Conservation (phyloP, 2,888 invertebrate genomes). For the Campoletis raptor region DNA sequence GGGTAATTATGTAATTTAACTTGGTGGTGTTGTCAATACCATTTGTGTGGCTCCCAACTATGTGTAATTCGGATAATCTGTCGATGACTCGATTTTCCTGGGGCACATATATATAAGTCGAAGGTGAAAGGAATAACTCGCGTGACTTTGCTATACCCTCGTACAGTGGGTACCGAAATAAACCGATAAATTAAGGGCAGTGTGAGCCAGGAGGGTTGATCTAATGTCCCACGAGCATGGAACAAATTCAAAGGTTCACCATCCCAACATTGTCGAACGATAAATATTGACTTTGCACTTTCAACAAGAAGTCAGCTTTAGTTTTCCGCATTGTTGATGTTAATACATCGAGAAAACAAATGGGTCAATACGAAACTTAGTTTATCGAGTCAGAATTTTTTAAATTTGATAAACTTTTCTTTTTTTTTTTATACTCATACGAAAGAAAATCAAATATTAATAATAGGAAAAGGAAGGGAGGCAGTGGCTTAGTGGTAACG, state of each 20-base stretch:
- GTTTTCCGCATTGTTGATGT: constrained; percentile 16
- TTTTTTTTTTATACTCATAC: neutral
- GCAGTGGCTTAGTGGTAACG: too few relatives aligned
- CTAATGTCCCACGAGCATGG: constrained; percentile 58
- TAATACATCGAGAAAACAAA: constrained; percentile 21
- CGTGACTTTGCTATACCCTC: constrained; percentile 39
- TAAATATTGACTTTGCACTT: constrained; percentile 55
- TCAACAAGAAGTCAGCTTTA: constrained; percentile 1
- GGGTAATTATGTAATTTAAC: neutral
- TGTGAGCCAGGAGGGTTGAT: constrained; percentile 32
- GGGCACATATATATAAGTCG: neutral
- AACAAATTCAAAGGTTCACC: constrained; percentile 53
- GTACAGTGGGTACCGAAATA: constrained; percentile 45
- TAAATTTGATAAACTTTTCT: neutral
- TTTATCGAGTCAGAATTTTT: constrained; percentile 11
- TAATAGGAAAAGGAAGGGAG: neutral
- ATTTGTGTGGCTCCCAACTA: constrained; percentile 23
- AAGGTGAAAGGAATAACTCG: constrained; percentile 49
- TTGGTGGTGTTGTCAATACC: neutral
- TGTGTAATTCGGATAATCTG: constrained; percentile 44
- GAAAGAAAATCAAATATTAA: neutral
- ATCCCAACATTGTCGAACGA: constrained; percentile 26
- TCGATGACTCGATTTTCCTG: constrained; percentile 59
- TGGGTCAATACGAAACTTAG: constrained; percentile 25
- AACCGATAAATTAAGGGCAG: constrained; percentile 60